phyloP scores from a whole-genome alignment of 1,140 invertebrate species.

The Trachymyrmex septentrionalis region DNA sequence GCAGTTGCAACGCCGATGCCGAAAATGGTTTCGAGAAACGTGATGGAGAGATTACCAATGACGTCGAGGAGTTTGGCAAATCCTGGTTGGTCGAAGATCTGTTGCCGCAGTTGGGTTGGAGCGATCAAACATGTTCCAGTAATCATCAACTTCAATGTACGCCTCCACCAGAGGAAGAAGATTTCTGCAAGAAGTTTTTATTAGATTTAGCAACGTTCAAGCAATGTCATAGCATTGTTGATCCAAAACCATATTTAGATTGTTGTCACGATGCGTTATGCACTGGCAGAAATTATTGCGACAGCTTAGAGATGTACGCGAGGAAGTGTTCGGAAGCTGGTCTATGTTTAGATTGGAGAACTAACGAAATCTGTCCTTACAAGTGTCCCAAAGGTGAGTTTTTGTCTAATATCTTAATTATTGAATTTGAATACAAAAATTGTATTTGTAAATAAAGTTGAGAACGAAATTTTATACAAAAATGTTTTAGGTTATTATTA shows the following conservation, averaged over 20 bases:
- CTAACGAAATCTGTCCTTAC: constrained; percentile 88
- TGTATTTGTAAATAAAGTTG: neutral
- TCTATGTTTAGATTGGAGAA: constrained; percentile 91
- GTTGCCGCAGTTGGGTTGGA: constrained; percentile 73
- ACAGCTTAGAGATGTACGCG: constrained; percentile 90
- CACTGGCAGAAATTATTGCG: constrained; percentile 88
- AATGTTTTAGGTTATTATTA: neutral
- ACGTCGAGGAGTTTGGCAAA: constrained; percentile 87
- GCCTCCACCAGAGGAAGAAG: constrained; percentile 85
- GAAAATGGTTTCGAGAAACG: constrained; percentile 89
- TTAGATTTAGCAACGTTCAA: constrained; percentile 89
- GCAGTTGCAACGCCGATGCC: constrained; percentile 91
- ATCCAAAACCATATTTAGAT: constrained; percentile 89
- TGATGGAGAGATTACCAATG: constrained; percentile 82
- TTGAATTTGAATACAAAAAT: neutral
- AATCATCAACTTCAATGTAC: constrained; percentile 84
- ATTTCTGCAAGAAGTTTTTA: constrained; percentile 90
- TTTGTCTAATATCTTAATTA: constrained; percentile 17
- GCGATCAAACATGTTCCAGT: constrained; percentile 75
- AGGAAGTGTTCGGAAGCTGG: constrained; percentile 90
- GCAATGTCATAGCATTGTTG: constrained; percentile 91
- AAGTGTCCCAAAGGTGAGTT: constrained; percentile 84
- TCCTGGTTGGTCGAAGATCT: constrained; percentile 88
- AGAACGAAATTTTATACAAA: neutral
- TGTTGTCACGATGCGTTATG: constrained; percentile 91